Evolutionary conservation across 2,888 invertebrate species (phyloP).

Genomic region (Caenorhabditis macrosperma): DNA sequence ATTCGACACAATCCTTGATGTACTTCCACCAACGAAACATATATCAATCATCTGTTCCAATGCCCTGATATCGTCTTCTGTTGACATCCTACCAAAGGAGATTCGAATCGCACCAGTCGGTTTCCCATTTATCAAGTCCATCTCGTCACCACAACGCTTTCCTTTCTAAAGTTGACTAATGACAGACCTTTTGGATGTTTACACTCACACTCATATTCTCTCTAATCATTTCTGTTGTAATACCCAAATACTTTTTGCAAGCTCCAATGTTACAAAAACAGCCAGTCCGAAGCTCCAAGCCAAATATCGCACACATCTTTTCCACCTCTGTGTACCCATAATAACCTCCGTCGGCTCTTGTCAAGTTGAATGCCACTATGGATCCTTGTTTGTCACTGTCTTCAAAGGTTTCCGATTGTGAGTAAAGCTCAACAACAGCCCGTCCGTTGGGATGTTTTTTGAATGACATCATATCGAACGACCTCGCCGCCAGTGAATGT

Average conservation of each 20-base stretch:
- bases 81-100: conserved; percentile 94
- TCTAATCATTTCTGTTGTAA: conserved; percentile 59
- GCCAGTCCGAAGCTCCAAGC: conserved; percentile 91
- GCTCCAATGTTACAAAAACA: conserved; percentile 94
- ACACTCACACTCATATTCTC: conserved; percentile 55
- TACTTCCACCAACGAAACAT: conserved; percentile 65
- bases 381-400: conserved; percentile 86
- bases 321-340: conserved; percentile 93
- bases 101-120: conserved; percentile 94
- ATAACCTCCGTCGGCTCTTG: conserved; percentile 87
- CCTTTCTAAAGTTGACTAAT: conserved; percentile 65
- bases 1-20: neutral
- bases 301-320: conserved; percentile 90
- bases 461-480: conserved; percentile 44
- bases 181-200: neutral
- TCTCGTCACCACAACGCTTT: conserved; percentile 77
- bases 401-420: conserved; percentile 17
- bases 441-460: conserved; percentile 61
- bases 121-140: conserved; percentile 83
- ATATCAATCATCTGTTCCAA: conserved; percentile 72
- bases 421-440: conserved; percentile 59
- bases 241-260: conserved; percentile 81
- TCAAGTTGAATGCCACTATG: conserved; percentile 91
- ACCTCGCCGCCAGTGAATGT: conserved; percentile 14
- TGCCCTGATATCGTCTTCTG: conserved; percentile 82